These are phyloP conservation scores for Fragum whitleyi DNA, from an alignment of 2,888 invertebrate species.

Conservation along the genomic window DNA sequence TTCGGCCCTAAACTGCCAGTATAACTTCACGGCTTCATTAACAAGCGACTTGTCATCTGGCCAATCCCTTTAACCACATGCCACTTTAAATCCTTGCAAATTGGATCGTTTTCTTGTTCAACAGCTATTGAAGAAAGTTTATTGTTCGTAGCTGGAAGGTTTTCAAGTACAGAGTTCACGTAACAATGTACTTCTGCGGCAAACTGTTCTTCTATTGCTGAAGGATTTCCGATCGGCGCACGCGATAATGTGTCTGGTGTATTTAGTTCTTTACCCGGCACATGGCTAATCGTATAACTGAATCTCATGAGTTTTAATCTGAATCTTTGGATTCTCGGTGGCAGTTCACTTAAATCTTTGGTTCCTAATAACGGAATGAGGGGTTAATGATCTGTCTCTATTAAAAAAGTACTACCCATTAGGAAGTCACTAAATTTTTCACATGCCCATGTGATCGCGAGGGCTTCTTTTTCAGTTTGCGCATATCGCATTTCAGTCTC, in stretches of 20 bases:
- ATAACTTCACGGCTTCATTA: slow-evolving; percentile 22
- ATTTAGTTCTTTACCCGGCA: slow-evolving; percentile 13
- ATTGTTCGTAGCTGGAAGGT: slow-evolving; percentile 24
- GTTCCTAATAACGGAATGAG: slow-evolving; percentile 24
- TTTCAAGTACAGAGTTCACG: slow-evolving; percentile 45
- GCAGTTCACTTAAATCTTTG: slow-evolving; percentile 22
- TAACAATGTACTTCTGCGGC: slow-evolving; percentile 30
- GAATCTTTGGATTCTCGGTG: slow-evolving; percentile 44
- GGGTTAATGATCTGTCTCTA: slow-evolving; percentile 31
- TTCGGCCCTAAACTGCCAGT: slow-evolving; percentile 49
- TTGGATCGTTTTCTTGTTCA: background rate
- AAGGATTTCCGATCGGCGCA: slow-evolving; percentile 35
- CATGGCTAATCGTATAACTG: slow-evolving; percentile 24
- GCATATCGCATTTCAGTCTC: slow-evolving; percentile 27
- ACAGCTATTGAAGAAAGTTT: background rate
- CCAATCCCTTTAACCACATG: background rate
- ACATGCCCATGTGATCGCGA: slow-evolving; percentile 33
- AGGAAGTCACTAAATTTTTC: slow-evolving; percentile 34
- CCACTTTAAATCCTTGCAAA: background rate
- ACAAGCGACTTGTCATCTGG: background rate
- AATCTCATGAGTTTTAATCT: slow-evolving; percentile 42
- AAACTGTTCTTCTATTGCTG: slow-evolving; percentile 30
- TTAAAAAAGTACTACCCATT: slow-evolving; percentile 9
- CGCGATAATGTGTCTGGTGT: slow-evolving; percentile 52
- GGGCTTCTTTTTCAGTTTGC: slow-evolving; percentile 26